Evolutionary conservation across 1,140 invertebrate genomes (phyloP).

Genomic region (Leptopilina boulardi): DNA sequence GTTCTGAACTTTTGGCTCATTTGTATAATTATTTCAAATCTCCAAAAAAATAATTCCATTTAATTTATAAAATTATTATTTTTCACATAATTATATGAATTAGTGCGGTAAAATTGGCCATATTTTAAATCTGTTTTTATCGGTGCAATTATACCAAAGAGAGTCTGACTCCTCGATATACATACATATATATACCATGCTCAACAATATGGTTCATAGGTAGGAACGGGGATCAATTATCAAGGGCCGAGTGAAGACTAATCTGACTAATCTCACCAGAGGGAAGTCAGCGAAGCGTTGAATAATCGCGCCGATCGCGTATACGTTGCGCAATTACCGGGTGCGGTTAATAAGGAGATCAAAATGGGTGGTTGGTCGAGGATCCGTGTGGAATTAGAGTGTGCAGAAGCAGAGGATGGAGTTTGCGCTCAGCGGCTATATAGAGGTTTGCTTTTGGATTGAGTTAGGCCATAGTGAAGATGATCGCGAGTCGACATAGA

Average conservation of each 20-base stretch:
- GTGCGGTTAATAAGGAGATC: conserved; percentile 71
- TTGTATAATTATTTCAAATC: too few species aligned
- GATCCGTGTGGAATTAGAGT: conserved; percentile 36
- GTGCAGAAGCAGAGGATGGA: conserved; percentile 21
- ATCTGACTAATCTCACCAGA: conserved; percentile 63
- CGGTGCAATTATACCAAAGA: too few species aligned
- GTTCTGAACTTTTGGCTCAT: too few species aligned
- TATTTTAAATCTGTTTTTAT: too few species aligned
- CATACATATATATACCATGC: not conserved
- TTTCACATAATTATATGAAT: too few species aligned
- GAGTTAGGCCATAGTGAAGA: conserved; percentile 47
- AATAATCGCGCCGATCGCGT: conserved; percentile 64
- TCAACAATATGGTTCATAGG: conserved; percentile 28
- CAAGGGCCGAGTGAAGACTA: conserved; percentile 55
- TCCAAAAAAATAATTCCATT: too few species aligned
- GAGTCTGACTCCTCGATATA: too few species aligned
- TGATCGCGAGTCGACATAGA: conserved; percentile 34
- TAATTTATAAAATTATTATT: too few species aligned
- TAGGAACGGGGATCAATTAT: conserved; percentile 55
- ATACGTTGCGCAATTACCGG: conserved; percentile 62
- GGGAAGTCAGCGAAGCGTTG: conserved; percentile 59
- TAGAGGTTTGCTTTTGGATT: conserved; percentile 38
- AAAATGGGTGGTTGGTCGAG: conserved; percentile 43
- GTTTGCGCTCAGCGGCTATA: conserved; percentile 37
- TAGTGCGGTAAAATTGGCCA: too few species aligned